Evolutionary conservation across 2,113 vertebrate species (phyloP), one percentile per base, ranked within the genome.

Genomic region (Brachypteracias leptosomus): DNA sequence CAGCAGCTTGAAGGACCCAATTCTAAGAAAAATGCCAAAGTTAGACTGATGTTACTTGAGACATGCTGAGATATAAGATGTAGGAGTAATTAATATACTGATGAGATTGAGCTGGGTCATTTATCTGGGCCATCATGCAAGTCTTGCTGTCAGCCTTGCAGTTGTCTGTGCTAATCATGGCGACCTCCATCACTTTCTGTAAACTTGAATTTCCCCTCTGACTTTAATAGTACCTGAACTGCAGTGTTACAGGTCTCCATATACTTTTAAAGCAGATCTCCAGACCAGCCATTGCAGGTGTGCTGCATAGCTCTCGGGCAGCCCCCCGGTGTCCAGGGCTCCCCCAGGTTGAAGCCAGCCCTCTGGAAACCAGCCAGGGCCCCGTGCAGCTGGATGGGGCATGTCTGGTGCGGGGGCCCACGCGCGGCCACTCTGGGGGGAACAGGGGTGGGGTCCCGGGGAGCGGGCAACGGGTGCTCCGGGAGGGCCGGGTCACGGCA

Each of bases 381-480:
- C 21, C 3, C 1, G 22, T 17, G 12, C 61, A 26, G 16, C 29
- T 17, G 2, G 1, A 4, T 22, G 71, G n/a, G 55, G 11, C 28
- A 5, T 8, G 70, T 80, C 26, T 44, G 14, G 4, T 54, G 67
- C 55, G 9, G 24, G 33, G 17, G 8, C 38, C 7, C 1, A 1
- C 0, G 6, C 3, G 8, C 16, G 13, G 44, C 36, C 5, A 3
- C 54, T 28, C 52, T 40, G 29, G 52, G 18, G 2, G 33, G 38
- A 31, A 33, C 24, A 16, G 20, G 29, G 31, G 40, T 29, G 10
- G 40, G 40, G 62, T 44, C 62, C 38, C 19, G 19, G 19, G 40
- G 28, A 65, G 40, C 28, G 42, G 80, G 73, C 13, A 8, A 16
- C 28, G 70, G 80, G 38, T 70, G 35, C 49, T 42, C 19, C 0